Evolutionary conservation across 2,113 vertebrate genomes (phyloP).

Genomic region (Malurus alboscapulatus): DNA sequence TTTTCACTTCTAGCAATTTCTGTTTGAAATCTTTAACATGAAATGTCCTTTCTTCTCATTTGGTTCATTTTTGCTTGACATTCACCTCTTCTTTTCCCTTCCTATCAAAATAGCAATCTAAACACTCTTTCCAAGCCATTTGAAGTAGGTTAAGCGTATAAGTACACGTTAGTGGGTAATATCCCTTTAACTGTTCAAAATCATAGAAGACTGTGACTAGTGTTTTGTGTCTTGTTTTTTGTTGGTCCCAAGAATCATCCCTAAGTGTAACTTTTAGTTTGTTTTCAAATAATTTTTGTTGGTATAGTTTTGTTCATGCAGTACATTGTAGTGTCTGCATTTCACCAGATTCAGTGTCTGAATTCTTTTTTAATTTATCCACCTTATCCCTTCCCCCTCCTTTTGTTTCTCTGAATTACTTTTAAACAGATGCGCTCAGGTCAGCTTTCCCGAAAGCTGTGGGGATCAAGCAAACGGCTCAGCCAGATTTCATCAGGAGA

Average conservation of each 20-base stretch:
- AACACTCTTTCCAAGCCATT: background rate
- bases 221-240: conserved; percentile 19
- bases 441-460: conserved; percentile 95
- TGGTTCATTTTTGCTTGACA: background rate
- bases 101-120: background rate
- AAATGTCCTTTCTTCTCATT: background rate
- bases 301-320: conserved; percentile 9
- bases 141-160: background rate
- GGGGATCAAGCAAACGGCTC: conserved; percentile 94
- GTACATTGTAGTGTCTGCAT: conserved; percentile 50
- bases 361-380: conserved; percentile 64
- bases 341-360: conserved; percentile 66
- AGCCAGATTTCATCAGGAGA: conserved; percentile 96
- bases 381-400: conserved; percentile 59
- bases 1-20: background rate
- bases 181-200: background rate
- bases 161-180: background rate
- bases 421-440: conserved; percentile 90
- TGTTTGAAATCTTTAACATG: conserved; percentile 12
- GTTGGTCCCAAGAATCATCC: conserved; percentile 38
- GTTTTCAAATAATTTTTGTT: conserved; percentile 36
- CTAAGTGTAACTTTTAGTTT: conserved; percentile 28
- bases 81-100: background rate
- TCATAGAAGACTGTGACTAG: background rate
- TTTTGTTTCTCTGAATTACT: conserved; percentile 75